Evolutionary conservation across 2,113 vertebrate species (phyloP).

Genomic region (Microtus richardsoni): DNA sequence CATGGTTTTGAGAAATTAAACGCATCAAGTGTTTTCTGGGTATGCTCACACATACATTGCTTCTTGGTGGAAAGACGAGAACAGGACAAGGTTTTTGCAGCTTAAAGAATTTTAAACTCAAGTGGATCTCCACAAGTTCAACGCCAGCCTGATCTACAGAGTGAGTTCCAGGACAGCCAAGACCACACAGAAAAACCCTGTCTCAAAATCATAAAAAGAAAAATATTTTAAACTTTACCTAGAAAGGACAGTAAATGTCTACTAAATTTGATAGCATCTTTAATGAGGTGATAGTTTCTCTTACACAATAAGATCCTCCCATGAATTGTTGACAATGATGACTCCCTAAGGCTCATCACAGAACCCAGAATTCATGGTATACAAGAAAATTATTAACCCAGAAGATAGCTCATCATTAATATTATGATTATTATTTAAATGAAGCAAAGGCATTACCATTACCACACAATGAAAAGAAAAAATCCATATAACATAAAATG

Average conservation of each 20-base stretch:
- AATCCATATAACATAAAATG: neutral
- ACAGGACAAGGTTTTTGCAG: neutral
- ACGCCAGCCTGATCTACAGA: too few relatives aligned
- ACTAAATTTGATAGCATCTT: slow-evolving; percentile 15
- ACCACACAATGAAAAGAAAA: slow-evolving; percentile 15
- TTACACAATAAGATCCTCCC: slow-evolving; percentile 50
- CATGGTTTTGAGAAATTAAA: slow-evolving; percentile 58
- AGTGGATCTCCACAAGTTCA: too few relatives aligned
- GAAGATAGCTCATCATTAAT: neutral
- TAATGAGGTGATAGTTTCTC: neutral
- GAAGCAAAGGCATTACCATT: slow-evolving; percentile 23
- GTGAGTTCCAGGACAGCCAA: too few relatives aligned
- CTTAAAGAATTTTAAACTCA: neutral
- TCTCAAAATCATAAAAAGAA: neutral
- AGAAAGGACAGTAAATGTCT: neutral
- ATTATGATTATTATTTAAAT: slow-evolving; percentile 55
- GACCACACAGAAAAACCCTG: too few relatives aligned
- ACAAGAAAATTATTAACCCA: slow-evolving; percentile 46
- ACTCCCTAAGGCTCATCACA: slow-evolving; percentile 38
- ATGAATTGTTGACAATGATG: slow-evolving; percentile 27
- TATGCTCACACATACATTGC: neutral
- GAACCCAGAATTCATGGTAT: slow-evolving; percentile 26
- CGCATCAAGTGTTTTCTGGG: neutral
- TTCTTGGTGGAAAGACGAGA: slow-evolving; percentile 48
- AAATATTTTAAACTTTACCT: neutral